phyloP scores from a whole-genome alignment of 2,797 vertebrate genomes.

The Babyrousa celebensis region DNA sequence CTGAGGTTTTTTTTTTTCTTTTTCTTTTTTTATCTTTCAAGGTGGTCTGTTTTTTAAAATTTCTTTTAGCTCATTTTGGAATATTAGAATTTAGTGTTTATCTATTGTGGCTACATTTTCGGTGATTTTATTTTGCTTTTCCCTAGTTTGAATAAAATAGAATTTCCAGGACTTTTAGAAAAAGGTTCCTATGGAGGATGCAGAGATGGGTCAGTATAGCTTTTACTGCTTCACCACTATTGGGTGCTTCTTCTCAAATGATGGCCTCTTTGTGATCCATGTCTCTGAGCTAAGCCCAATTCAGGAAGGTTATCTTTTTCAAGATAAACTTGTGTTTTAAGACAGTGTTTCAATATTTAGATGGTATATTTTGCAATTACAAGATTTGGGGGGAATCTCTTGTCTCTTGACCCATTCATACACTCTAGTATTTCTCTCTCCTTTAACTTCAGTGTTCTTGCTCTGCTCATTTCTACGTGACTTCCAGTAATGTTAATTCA shows the following conservation, averaged over 20 bases:
- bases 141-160: not conserved
- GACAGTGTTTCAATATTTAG: not conserved
- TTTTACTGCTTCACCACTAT: not conserved
- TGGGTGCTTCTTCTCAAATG: not conserved
- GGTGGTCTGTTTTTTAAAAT: not conserved
- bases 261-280: not conserved
- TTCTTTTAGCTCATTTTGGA: slow-evolving; percentile 23
- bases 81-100: slow-evolving; percentile 26
- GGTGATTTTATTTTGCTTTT: not conserved
- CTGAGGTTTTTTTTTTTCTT: not conserved
- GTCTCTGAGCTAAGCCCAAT: not conserved
- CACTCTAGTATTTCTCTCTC: not conserved
- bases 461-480: not conserved
- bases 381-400: not conserved
- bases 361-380: not conserved
- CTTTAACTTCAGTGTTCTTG: not conserved
- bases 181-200: not conserved
- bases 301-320: not conserved
- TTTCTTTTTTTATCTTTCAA: not conserved
- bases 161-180: not conserved
- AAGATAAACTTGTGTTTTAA: not conserved
- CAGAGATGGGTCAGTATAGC: not conserved
- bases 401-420: not conserved
- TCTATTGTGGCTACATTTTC: not conserved
- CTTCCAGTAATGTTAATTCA: not conserved